Evolutionary conservation across 2,888 invertebrate genomes (phyloP).

Genomic region (Eupithecia inturbata): DNA sequence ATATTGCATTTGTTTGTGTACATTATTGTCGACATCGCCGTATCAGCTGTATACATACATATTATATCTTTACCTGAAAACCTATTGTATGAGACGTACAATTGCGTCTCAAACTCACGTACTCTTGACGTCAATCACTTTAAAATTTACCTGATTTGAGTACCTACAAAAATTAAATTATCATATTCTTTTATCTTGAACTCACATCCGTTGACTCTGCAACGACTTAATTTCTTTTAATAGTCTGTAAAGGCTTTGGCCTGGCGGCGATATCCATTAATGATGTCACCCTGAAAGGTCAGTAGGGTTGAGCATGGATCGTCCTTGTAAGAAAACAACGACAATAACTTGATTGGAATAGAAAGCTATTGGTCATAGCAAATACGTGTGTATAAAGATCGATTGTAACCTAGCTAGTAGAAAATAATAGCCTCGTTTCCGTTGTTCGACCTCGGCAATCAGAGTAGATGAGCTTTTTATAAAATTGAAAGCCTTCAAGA

Average conservation of each 20-base stretch:
- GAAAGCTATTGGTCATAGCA: constrained; percentile 33
- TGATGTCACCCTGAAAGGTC: constrained; percentile 42
- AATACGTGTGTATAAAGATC: constrained; percentile 9
- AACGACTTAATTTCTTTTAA: background rate
- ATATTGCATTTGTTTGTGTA: constrained; percentile 23
- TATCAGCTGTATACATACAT: constrained; percentile 19
- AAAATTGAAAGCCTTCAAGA: constrained; percentile 33
- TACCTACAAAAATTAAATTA: constrained; percentile 8
- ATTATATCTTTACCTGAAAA: constrained; percentile 31
- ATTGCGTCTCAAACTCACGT: constrained; percentile 36
- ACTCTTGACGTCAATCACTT: constrained; percentile 37
- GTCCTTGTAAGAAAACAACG: constrained; percentile 41
- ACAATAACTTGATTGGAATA: constrained; percentile 38
- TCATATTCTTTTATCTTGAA: constrained; percentile 24
- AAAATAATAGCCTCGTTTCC: constrained; percentile 50
- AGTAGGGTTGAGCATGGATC: constrained; percentile 38
- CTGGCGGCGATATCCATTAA: constrained; percentile 33
- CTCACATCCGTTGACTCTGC: constrained; percentile 20
- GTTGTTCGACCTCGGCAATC: constrained; percentile 50
- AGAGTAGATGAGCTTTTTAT: constrained; percentile 46
- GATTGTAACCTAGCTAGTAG: constrained; percentile 16
- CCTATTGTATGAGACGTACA: constrained; percentile 22
- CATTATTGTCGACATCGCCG: constrained; percentile 24
- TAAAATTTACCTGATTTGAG: background rate
- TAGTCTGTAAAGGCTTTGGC: constrained; percentile 30